Base-by-base conservation (phyloP, 1,140 invertebrate species). In the Bradysia coprophila region DNA sequence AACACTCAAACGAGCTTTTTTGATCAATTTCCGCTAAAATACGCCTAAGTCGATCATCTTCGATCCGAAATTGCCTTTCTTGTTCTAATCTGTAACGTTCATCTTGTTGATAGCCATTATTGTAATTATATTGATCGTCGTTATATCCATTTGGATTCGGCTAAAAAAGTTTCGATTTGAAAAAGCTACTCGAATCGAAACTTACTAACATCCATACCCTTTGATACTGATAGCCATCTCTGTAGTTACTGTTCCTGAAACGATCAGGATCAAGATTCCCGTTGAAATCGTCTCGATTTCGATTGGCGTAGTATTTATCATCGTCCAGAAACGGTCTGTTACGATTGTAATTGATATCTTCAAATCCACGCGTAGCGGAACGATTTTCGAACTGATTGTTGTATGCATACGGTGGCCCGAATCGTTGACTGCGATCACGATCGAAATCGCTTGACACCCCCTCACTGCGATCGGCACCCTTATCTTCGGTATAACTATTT, bases 1-100 rank as follows among this genome's bases (percentile, higher is more conserved):
- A 82, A 54, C 83, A 87, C 52, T 81, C 73, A 52, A 78, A 71
- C 0, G 81, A 76, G 10, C 77, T 72, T 45, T 78, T 71, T 36
- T 77, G 68, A 51, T 86, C 81, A 10, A 81, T 63, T 43, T 75
- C 72, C 9, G 72, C 66, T 20, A 86, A 55, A n/a, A 83, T 63
- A 39, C 53, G 57, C 5, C 9, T 28, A 9, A 32, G 24, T 23
- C 16, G 22, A 4, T 11, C 24, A 18, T 19, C 24, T 15, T 33
- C 40, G 33, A 31, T 32, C 2, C 18, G 4, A 18, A 32, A 11
- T 16, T 54, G 51, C 37, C 56, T 53, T 45, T 60, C 57, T 48
- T 58, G 49, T 22, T 58, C 54, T 21, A 49, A 52, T 2, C 56
- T 51, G 40, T 59, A 54, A 1, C 55, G 49, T 13, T 42, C 41